phyloP scores from a whole-genome alignment of 2,888 invertebrate species.

The Monochamus alternatus region DNA sequence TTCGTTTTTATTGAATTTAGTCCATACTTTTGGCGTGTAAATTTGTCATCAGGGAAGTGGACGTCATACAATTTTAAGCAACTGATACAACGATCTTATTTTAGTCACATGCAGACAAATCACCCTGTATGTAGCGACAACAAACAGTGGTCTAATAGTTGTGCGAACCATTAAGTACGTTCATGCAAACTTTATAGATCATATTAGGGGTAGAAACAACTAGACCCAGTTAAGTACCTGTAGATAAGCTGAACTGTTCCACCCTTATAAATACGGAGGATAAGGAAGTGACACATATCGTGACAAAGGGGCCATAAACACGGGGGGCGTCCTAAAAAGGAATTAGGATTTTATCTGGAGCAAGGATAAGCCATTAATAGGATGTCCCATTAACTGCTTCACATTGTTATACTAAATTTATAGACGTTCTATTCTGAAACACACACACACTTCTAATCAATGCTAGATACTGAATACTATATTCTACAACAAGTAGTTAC shows the following conservation, averaged over 20 bases:
- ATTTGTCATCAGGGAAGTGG: too few species aligned
- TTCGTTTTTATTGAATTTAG: too few species aligned
- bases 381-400: constrained; percentile 1
- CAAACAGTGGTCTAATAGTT: too few species aligned
- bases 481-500: too few species aligned
- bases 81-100: too few species aligned
- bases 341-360: constrained; percentile 48
- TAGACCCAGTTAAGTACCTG: constrained; percentile 1
- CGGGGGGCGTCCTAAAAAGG: constrained; percentile 48
- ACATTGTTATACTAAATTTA: constrained; percentile 3
- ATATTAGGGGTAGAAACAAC: constrained; percentile 1
- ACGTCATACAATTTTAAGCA: too few species aligned
- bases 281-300: constrained; percentile 52
- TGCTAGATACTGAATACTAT: too few species aligned
- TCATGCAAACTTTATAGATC: not conserved
- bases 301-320: constrained; percentile 51
- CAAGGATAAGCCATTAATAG: constrained; percentile 7
- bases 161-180: too few species aligned
- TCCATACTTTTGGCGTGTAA: too few species aligned
- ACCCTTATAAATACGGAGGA: constrained; percentile 33
- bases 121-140: too few species aligned
- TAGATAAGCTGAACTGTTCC: constrained; percentile 16
- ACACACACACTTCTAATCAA: not conserved
- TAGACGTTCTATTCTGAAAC: not conserved
- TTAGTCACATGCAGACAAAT: too few species aligned